Conservation (phyloP, 2,888 invertebrate species). For the Amblyjoppa fuscipennis region DNA sequence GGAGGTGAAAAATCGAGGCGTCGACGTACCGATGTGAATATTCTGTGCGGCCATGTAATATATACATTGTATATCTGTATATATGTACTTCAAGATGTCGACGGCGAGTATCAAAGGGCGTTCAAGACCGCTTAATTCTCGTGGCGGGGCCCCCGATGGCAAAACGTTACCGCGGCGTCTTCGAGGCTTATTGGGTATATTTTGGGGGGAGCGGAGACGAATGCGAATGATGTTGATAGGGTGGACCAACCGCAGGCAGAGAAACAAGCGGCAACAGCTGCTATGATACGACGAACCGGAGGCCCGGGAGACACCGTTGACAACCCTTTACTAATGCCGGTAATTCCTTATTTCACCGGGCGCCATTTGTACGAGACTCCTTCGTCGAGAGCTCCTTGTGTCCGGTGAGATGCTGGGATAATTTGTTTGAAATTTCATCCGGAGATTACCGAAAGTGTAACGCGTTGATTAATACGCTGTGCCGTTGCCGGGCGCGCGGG, state of each 20-base stretch:
- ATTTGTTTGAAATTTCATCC: slow-evolving; percentile 80
- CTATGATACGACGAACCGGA: slow-evolving; percentile 44
- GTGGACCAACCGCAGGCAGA: slow-evolving; percentile 48
- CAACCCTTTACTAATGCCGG: slow-evolving; percentile 79
- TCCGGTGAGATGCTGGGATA: slow-evolving; percentile 72
- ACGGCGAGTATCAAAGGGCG: slow-evolving; percentile 79
- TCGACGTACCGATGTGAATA: slow-evolving; percentile 52
- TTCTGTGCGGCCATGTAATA: slow-evolving; percentile 26
- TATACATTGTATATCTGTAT: background rate
- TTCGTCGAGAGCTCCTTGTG: slow-evolving; percentile 70
- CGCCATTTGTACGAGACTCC: slow-evolving; percentile 76
- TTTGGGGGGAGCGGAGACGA: slow-evolving; percentile 59
- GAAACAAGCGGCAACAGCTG: slow-evolving; percentile 58
- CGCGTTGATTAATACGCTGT: slow-evolving; percentile 77
- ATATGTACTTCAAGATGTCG: slow-evolving; percentile 75
- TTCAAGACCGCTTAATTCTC: slow-evolving; percentile 79
- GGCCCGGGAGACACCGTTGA: slow-evolving; percentile 73
- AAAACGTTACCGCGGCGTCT: slow-evolving; percentile 46
- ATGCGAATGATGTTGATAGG: slow-evolving; percentile 64
- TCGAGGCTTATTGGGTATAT: slow-evolving; percentile 60
- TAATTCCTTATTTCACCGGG: slow-evolving; percentile 77
- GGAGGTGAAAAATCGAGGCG: slow-evolving; percentile 62
- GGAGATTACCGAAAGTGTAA: slow-evolving; percentile 78
- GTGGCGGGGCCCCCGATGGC: slow-evolving; percentile 36
- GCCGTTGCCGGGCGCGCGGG: slow-evolving; percentile 43